phyloP scores from a whole-genome alignment of 2,113 vertebrate species.

The Toxotes jaculatrix region DNA sequence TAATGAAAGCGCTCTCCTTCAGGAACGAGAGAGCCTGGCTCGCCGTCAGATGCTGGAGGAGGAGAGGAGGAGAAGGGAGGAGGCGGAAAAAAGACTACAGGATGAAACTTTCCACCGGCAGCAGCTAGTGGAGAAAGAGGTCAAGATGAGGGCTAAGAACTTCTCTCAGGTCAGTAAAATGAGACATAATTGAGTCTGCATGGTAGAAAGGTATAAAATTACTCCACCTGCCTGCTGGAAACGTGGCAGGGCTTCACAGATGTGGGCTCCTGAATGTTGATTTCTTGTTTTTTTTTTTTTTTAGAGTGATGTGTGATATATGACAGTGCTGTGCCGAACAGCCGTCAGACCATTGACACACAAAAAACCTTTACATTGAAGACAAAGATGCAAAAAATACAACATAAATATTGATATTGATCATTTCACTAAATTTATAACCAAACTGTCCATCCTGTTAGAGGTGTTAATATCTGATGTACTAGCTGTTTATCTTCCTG shows the following conservation, averaged over 20 bases:
- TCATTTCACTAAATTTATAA: not conserved
- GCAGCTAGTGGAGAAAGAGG: conserved; percentile 95
- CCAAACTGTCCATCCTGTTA: not conserved
- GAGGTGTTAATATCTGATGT: not conserved
- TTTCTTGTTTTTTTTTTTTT: not conserved
- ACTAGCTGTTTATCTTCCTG: not conserved
- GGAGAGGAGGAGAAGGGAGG: conserved; percentile 91
- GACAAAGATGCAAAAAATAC: not conserved
- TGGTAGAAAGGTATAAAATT: conserved; percentile 6
- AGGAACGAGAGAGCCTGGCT: conserved; percentile 93
- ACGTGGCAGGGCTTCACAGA: not conserved
- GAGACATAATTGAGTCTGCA: not conserved
- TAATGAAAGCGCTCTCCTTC: conserved; percentile 44
- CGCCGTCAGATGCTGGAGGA: conserved; percentile 93
- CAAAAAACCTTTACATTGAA: too few species aligned
- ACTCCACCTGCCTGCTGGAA: not conserved
- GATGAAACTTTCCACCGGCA: conserved; percentile 90
- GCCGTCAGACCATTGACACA: not conserved
- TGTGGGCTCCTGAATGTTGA: not conserved
- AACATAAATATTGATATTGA: not conserved
- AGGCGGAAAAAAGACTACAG: conserved; percentile 91
- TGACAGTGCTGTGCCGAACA: not conserved
- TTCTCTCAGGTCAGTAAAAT: conserved; percentile 90
- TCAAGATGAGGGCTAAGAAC: conserved; percentile 95
- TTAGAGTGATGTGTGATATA: not conserved